These are phyloP conservation scores for Drosophila demipolita DNA, from an alignment of 2,888 invertebrate genomes.

Conservation along the genomic window DNA sequence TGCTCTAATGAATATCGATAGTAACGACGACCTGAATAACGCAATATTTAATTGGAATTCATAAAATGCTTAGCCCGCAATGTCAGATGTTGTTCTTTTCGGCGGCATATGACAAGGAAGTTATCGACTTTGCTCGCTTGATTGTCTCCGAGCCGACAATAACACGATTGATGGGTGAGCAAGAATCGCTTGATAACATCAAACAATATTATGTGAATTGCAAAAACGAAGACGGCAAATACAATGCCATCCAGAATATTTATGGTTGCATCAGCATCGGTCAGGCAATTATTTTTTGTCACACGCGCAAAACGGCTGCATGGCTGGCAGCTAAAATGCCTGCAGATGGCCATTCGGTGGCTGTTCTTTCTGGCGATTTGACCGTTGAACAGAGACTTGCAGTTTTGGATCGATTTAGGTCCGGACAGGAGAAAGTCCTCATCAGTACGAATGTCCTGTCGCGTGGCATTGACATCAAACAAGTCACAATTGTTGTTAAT, in stretches of 20 bases:
- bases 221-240: constrained; percentile 93
- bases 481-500: constrained; percentile 99
- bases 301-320: constrained; percentile 93
- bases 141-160: constrained; percentile 96
- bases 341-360: constrained; percentile 97
- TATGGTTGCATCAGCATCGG: constrained; percentile 98
- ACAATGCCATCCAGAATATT: constrained; percentile 96
- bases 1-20: background rate
- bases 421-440: constrained; percentile 96
- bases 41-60: constrained; percentile 89
- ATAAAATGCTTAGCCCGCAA: constrained; percentile 87
- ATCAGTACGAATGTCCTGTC: constrained; percentile 96
- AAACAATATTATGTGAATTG: constrained; percentile 98
- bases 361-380: constrained; percentile 96
- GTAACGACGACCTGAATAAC: no score
- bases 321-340: constrained; percentile 96
- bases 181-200: constrained; percentile 98
- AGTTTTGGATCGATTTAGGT: constrained; percentile 96
- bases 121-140: constrained; percentile 98
- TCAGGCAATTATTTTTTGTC: constrained; percentile 99
- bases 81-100: constrained; percentile 99
- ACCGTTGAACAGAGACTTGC: constrained; percentile 96
- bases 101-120: constrained; percentile 96
- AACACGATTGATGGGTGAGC: constrained; percentile 94
- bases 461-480: constrained; percentile 96